Evolutionary conservation across 2,113 vertebrate genomes (phyloP).

Genomic region (Merops nubicus): DNA sequence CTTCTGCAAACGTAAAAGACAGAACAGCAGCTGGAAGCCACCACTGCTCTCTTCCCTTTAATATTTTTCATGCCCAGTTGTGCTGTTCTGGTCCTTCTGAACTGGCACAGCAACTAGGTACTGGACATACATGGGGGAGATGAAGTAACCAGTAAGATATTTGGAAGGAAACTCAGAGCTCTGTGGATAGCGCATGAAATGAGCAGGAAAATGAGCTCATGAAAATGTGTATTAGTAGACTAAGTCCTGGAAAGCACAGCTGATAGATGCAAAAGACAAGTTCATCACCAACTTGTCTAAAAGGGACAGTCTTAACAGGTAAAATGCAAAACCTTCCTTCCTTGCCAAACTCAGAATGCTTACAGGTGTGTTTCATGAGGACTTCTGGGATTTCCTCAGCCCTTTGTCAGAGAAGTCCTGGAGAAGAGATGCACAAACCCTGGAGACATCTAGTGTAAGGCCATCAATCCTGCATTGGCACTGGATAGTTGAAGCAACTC

Average conservation of each 20-base stretch:
- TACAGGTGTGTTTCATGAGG: conserved; percentile 52
- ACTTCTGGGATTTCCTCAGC: conserved; percentile 49
- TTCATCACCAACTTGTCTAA: background rate
- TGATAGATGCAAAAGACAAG: background rate
- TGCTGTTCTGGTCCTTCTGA: background rate
- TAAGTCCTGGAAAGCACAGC: background rate
- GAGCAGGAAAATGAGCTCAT: background rate
- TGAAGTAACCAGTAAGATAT: background rate
- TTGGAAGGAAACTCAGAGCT: background rate
- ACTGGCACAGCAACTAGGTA: background rate
- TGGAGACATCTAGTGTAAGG: conserved; percentile 52
- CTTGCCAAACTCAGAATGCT: conserved; percentile 51
- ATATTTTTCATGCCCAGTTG: background rate
- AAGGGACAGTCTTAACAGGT: background rate
- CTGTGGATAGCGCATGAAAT: background rate
- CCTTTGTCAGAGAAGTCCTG: conserved; percentile 43
- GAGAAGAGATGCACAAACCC: conserved; percentile 33
- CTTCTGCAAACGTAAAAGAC: background rate
- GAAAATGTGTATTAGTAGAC: background rate
- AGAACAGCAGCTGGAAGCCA: background rate
- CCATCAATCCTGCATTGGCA: conserved; percentile 6
- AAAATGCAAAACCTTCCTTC: background rate
- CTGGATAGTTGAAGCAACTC: conserved; percentile 34
- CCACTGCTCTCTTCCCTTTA: background rate
- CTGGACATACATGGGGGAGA: accelerated